These are phyloP conservation scores for Atherinomorus stipes DNA, from an alignment of 2,113 vertebrate genomes.

Conservation along the genomic window DNA sequence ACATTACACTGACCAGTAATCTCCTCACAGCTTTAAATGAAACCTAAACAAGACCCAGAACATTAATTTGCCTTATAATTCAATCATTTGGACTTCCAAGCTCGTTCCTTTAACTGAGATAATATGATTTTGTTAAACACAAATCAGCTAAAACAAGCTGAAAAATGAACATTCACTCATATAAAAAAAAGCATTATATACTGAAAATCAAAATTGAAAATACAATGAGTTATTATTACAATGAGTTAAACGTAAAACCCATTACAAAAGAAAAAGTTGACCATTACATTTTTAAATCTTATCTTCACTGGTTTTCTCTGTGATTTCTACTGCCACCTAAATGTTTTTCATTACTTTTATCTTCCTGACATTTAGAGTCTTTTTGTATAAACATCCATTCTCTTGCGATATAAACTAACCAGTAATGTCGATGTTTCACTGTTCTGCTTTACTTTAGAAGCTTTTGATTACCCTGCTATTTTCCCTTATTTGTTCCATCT, in stretches of 20 bases:
- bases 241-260: background rate
- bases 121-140: background rate
- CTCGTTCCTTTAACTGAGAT: background rate
- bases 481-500: slow-evolving; percentile 27
- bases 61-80: background rate
- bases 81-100: background rate
- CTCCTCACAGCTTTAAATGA: too few relatives aligned
- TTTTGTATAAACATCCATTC: slow-evolving; percentile 11
- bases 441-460: slow-evolving; percentile 16
- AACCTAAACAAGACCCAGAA: too few relatives aligned
- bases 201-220: too few relatives aligned
- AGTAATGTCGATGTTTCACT: slow-evolving; percentile 6
- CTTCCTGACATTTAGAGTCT: slow-evolving; percentile 9
- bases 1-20: too few relatives aligned
- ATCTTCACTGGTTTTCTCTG: too few relatives aligned
- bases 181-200: background rate
- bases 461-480: slow-evolving; percentile 33
- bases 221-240: background rate
- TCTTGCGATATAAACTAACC: slow-evolving; percentile 17
- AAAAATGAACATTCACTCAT: background rate
- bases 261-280: too few relatives aligned
- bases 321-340: too few relatives aligned
- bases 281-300: too few relatives aligned
- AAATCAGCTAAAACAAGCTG: too few relatives aligned
- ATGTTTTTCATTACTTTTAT: too few relatives aligned